phyloP scores from a whole-genome alignment of 2,113 vertebrate species.

The Natator depressus region DNA sequence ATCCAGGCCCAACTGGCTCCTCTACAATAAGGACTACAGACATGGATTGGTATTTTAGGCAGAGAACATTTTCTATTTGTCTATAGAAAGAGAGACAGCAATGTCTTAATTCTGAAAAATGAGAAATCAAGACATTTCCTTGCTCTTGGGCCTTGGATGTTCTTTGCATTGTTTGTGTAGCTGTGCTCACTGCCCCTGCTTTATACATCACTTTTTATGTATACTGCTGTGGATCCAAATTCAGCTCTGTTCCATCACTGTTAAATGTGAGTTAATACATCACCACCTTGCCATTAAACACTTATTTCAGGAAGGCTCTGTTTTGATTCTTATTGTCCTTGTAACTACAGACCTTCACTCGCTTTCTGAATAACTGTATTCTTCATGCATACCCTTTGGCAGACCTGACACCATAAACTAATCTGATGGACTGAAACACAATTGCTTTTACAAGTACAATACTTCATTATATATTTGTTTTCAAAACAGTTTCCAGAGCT shows the following conservation, averaged over 20 bases:
- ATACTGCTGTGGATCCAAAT: not conserved
- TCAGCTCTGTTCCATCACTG: too few species aligned
- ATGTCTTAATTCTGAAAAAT: not conserved
- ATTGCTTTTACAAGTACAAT: constrained; percentile 74
- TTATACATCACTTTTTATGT: constrained; percentile 17
- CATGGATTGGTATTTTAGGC: not conserved
- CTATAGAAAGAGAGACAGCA: not conserved
- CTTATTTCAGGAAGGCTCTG: not conserved
- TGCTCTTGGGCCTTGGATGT: not conserved
- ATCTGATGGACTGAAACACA: constrained; percentile 61
- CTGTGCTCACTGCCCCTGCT: constrained; percentile 10
- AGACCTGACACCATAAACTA: constrained; percentile 48
- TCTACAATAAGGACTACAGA: not conserved
- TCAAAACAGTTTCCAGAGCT: constrained; percentile 76
- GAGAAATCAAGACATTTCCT: constrained; percentile 3
- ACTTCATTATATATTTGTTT: constrained; percentile 76
- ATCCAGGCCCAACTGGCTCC: not conserved
- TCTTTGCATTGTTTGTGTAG: not conserved
- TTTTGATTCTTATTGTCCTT: not conserved
- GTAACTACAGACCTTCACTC: not conserved
- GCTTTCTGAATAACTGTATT: not conserved
- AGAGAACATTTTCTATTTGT: not conserved
- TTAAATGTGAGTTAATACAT: not conserved
- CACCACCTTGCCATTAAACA: not conserved
- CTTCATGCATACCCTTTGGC: constrained; percentile 36